A percentile compares a stretch with the other conserved stretches of the same genome.
These are phyloP conservation scores for Plusia festucae DNA, from an alignment of 2,888 invertebrate species.

Conservation along the genomic window DNA sequence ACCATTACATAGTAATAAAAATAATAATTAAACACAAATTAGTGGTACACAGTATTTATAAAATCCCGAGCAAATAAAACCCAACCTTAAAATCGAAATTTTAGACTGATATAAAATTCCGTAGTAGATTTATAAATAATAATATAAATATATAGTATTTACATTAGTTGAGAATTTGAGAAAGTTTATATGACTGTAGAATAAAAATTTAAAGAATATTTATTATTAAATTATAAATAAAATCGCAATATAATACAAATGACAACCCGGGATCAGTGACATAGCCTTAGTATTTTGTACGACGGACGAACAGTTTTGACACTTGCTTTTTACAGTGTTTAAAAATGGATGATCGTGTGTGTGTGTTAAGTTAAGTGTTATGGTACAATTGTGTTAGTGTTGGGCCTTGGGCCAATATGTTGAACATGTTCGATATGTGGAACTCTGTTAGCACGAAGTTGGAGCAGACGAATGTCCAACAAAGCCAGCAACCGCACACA, in stretches of 20 bases:
- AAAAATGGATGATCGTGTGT: conserved; percentile 72
- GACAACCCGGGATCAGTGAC: conserved; percentile 84
- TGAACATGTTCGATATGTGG: conserved; percentile 95
- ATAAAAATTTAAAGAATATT: conserved; percentile 64
- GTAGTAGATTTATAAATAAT: conserved; percentile 71
- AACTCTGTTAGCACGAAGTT: conserved; percentile 93
- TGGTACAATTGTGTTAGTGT: conserved; percentile 64
- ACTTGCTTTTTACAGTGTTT: conserved; percentile 74
- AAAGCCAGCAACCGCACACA: conserved; percentile 93
- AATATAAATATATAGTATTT: conserved; percentile 85
- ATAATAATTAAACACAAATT: conserved; percentile 75
- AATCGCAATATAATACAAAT: conserved; percentile 74
- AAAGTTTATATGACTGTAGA: conserved; percentile 84
- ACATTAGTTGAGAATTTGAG: conserved; percentile 89
- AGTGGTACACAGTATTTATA: conserved; percentile 67
- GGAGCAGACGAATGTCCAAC: conserved; percentile 91
- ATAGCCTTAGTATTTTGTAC: conserved; percentile 83
- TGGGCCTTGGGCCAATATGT: conserved; percentile 77
- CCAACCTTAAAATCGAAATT: conserved; percentile 88
- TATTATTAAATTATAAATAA: conserved; percentile 66
- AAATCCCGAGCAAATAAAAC: conserved; percentile 82
- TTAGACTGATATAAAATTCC: conserved; percentile 89
- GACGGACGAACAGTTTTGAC: conserved; percentile 83
- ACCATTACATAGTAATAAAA: conserved; percentile 69
- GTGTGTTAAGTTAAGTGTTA: conserved; percentile 61